A percentile compares a stretch with the other conserved stretches of the same genome.
Conservation (phyloP, 2,888 invertebrate genomes). For the Apodemia duryi region DNA sequence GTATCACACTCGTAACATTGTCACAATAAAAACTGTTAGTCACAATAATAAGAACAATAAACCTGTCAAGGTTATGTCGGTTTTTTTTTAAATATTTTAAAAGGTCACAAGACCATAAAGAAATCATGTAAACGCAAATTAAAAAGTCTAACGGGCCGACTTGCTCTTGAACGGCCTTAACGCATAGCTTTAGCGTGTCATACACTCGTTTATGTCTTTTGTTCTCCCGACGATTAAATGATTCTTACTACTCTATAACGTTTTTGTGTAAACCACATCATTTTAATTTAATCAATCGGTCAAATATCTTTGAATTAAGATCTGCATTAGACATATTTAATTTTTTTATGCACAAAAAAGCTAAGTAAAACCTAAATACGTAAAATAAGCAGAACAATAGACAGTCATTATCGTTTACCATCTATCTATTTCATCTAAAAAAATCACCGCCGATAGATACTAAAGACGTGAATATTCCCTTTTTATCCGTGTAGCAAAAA, state of each 20-base stretch:
- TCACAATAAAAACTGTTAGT: too few relatives aligned
- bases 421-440: too few relatives aligned
- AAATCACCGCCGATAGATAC: too few relatives aligned
- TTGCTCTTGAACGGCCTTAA: constrained; percentile 14
- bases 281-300: neutral
- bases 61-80: neutral
- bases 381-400: too few relatives aligned
- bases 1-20: too few relatives aligned
- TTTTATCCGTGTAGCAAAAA: too few relatives aligned
- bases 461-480: too few relatives aligned
- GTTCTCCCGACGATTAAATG: constrained; percentile 28
- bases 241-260: constrained; percentile 9
- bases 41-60: neutral
- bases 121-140: constrained; percentile 21
- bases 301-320: neutral
- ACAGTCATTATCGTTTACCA: too few relatives aligned
- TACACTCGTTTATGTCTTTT: constrained; percentile 40
- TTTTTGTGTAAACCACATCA: neutral
- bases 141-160: constrained; percentile 33
- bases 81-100: neutral
- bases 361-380: too few relatives aligned
- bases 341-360: too few relatives aligned
- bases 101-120: neutral
- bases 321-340: too few relatives aligned
- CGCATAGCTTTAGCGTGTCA: constrained; percentile 16